These are phyloP conservation scores for Hesperophylax magnus DNA, from an alignment of 1,140 invertebrate genomes.

Conservation along the genomic window DNA sequence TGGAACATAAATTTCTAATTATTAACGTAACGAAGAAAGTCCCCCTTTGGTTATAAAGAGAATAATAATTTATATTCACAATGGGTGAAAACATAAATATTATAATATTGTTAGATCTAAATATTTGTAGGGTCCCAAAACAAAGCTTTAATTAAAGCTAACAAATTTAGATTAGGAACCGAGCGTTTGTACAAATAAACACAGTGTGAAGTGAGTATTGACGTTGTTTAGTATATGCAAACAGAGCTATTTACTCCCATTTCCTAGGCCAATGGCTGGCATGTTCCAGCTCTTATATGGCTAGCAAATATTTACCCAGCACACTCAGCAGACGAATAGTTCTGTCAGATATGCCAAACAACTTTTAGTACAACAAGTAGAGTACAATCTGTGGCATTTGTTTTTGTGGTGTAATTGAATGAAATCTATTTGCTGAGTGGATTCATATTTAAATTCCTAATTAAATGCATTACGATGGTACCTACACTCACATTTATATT, in stretches of 20 bases:
- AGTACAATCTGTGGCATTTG: neutral
- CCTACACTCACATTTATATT: no score
- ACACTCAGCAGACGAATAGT: constrained; percentile 42
- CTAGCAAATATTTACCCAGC: constrained; percentile 53
- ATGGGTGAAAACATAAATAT: no score
- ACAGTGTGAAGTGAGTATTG: constrained; percentile 22
- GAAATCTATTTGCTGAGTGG: neutral
- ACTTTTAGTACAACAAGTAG: constrained; percentile 37
- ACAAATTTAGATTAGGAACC: constrained; percentile 7
- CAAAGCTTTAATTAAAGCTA: constrained; percentile 36
- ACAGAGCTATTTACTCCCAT: constrained; percentile 39
- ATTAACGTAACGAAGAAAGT: no score
- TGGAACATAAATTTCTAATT: no score
- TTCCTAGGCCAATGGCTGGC: constrained; percentile 26
- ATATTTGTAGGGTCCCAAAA: neutral
- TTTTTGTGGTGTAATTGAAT: neutral
- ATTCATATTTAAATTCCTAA: neutral
- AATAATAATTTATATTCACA: no score
- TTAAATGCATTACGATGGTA: neutral
- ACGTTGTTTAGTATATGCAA: constrained; percentile 32
- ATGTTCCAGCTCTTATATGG: constrained; percentile 34
- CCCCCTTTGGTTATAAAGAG: no score
- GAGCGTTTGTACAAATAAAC: constrained; percentile 23
- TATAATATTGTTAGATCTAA: no score
- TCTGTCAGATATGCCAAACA: constrained; percentile 48